Base-by-base conservation (phyloP, 1,140 invertebrate species). In the Mylabris phalerata region DNA sequence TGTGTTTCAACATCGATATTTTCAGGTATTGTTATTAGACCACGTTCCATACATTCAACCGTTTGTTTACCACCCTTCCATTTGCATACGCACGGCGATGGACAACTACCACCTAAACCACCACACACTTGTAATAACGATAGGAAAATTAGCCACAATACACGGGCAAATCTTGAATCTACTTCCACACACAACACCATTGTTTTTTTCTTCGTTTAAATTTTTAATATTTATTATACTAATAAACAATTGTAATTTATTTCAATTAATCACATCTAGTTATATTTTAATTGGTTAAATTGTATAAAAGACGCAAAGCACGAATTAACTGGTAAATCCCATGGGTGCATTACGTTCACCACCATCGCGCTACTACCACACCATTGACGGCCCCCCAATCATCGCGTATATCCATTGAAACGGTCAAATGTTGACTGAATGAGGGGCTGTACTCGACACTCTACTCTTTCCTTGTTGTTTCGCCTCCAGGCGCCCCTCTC, bases 61-160 rank as follows among this genome's bases (percentile, higher is more conserved):
- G 89, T 92, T 67, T 90, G 86, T 77, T 95, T 94, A 57, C 92
- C 92, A 66, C 86, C 84, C 76, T 93, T 92, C 93, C 93, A 95
- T 75, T 93, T 94, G 77, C 92, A 95, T 59, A 81, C 80, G 74
- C 92, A 95, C 64, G 88, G 84, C 24, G 82, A 81, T 44, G 89
- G 87, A 67, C 90, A 92, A 60, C 77, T 79, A 58, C 74, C 78
- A 57, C 71, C 72, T 55, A 70, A 63, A 47, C 61, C 62, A 13
- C 60, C 50, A 55, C 61, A 57, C 56, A 51, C 26, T 27, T 57
- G 47, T n/a, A 59, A 32, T 32, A 32, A 32, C 7, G 32, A 5
- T 32, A 32, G 1, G 7, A 32, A 32, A 5, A 32, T 7, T 5
- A 32, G 32, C 32, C 32, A 32, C 32, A 32, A 32, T 32, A 32